Percentiles rank a stretch among this genome's conserved stretches.
These are phyloP conservation scores for Dolichoris vasculosae DNA, from an alignment of 1,140 invertebrate genomes.

Conservation along the genomic window DNA sequence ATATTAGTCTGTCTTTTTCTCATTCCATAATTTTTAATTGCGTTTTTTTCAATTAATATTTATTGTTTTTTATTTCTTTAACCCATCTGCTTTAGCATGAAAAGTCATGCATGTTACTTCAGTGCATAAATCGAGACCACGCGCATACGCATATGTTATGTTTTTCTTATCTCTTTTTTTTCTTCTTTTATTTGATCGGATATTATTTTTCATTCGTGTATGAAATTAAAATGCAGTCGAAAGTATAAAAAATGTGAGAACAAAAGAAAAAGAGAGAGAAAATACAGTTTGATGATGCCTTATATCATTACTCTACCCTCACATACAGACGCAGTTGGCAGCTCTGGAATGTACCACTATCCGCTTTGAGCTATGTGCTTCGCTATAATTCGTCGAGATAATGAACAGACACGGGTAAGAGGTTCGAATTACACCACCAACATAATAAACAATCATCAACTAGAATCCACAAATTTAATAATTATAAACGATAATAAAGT, in stretches of 20 bases:
- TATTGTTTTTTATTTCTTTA: not conserved
- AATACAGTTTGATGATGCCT: not conserved
- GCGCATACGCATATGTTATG: not conserved
- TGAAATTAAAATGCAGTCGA: not conserved
- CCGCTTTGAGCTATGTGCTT: constrained; percentile 48
- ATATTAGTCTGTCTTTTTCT: not conserved
- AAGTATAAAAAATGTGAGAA: not conserved
- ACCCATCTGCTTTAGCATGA: constrained; percentile 66
- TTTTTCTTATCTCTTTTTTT: not conserved
- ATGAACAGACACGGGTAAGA: constrained; percentile 50
- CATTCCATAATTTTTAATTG: not conserved
- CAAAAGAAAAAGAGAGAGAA: not conserved
- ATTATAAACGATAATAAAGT: constrained; percentile 11
- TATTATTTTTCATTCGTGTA: not conserved
- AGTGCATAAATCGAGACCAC: constrained; percentile 64
- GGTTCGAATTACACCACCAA: constrained; percentile 44
- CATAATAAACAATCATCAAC: not conserved
- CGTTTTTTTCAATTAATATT: not conserved
- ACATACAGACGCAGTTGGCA: constrained; percentile 49
- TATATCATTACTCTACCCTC: constrained; percentile 22
- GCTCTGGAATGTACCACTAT: constrained; percentile 36
- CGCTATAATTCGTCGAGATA: constrained; percentile 45
- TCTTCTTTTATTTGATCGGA: constrained; percentile 3
- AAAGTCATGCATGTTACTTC: constrained; percentile 63
- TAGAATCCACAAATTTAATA: not conserved